These are phyloP conservation scores for Mesoclemmys tuberculata DNA, from an alignment of 2,113 vertebrate genomes.

Conservation along the genomic window DNA sequence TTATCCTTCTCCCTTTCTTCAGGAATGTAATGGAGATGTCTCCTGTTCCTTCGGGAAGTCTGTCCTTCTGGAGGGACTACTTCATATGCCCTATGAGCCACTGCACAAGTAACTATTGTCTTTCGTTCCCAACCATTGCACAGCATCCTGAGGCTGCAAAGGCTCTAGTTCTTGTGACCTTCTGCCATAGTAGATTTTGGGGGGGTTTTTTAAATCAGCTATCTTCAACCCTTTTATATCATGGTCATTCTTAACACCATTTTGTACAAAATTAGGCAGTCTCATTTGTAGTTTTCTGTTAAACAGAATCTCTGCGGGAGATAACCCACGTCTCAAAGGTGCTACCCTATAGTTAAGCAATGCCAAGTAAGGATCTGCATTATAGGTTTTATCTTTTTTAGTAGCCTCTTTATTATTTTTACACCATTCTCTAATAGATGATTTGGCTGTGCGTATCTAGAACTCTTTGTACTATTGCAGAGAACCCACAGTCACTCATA, in stretches of 20 bases:
- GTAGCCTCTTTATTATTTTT: neutral
- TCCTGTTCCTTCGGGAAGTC: neutral
- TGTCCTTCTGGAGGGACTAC: neutral
- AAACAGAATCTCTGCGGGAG: neutral
- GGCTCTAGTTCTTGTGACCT: neutral
- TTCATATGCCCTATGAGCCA: neutral
- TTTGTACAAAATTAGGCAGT: neutral
- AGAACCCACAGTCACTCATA: neutral
- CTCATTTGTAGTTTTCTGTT: neutral
- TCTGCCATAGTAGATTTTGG: neutral
- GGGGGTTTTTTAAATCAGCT: neutral
- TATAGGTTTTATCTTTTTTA: neutral
- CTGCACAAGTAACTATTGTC: neutral
- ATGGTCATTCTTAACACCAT: neutral
- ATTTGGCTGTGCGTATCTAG: neutral
- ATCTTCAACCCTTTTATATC: neutral
- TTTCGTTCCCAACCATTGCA: neutral
- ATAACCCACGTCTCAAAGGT: neutral
- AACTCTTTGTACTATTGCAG: neutral
- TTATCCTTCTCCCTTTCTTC: neutral
- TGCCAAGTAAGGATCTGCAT: neutral
- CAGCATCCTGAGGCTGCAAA: neutral
- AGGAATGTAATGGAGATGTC: neutral
- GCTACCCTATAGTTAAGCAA: neutral
- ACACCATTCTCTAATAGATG: neutral